phyloP scores from a whole-genome alignment of 1,140 invertebrate species.

The Leucophenga varia region DNA sequence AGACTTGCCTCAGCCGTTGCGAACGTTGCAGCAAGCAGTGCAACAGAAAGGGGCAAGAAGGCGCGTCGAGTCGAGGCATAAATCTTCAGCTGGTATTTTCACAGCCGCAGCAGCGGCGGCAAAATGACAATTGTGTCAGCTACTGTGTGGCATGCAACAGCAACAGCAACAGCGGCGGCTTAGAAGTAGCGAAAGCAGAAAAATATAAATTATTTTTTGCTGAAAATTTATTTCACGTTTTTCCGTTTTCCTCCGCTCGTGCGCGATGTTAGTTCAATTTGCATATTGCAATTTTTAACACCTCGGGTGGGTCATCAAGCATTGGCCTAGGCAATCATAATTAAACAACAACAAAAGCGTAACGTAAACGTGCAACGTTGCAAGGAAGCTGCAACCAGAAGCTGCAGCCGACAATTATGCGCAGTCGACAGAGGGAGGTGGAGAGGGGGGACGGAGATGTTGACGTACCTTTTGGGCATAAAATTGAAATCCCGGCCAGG shows the following conservation, averaged over 20 bases:
- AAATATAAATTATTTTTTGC: no score
- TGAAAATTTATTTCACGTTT: no score
- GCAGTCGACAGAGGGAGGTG: background rate
- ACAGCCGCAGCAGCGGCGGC: slow-evolving; percentile 5
- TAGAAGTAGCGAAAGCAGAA: slow-evolving; percentile 6
- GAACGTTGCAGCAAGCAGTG: no score
- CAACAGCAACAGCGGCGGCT: background rate
- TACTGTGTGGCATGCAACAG: slow-evolving; percentile 20
- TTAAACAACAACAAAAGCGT: no score
- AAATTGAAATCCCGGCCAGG: slow-evolving; percentile 46
- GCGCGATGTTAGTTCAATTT: slow-evolving; percentile 4
- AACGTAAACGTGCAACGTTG: no score
- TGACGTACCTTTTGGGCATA: slow-evolving; percentile 53
- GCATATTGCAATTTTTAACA: background rate
- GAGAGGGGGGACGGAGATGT: slow-evolving; percentile 17
- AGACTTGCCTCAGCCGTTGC: no score
- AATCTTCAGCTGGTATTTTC: slow-evolving; percentile 43
- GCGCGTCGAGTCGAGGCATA: no score
- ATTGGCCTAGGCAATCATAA: slow-evolving; percentile 35
- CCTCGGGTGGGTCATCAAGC: no score
- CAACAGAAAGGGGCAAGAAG: no score
- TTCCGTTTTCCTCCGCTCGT: no score
- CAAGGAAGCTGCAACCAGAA: slow-evolving; percentile 23
- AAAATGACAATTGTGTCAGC: slow-evolving; percentile 55
- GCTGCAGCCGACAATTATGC: slow-evolving; percentile 18